Evolutionary conservation across 2,113 vertebrate species (phyloP).

Genomic region (Orycteropus afer): DNA sequence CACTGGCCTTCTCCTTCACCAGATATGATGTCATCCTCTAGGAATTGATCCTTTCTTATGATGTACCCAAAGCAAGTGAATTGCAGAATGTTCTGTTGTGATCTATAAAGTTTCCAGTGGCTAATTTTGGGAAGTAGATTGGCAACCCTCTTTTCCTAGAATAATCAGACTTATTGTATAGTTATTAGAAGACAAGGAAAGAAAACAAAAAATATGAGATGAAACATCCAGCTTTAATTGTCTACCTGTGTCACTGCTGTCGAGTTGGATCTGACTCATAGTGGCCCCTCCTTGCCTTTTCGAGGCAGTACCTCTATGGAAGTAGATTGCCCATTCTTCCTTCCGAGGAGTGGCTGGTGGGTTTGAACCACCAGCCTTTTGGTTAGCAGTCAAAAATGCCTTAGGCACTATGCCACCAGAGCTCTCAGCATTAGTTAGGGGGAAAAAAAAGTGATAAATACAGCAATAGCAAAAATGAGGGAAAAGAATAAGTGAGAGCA

Average conservation of each 20-base stretch:
- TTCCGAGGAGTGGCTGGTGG: too few species aligned
- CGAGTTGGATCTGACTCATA: too few species aligned
- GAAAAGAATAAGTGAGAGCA: neutral
- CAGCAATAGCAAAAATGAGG: neutral
- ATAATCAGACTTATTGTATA: neutral
- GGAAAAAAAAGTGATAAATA: neutral
- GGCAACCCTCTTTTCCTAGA: too few species aligned
- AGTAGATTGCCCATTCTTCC: too few species aligned
- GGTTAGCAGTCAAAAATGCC: too few species aligned
- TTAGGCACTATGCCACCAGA: too few species aligned
- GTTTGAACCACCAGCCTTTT: too few species aligned
- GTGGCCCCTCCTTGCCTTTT: too few species aligned
- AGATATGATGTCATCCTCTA: neutral
- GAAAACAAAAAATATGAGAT: neutral
- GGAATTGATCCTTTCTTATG: neutral
- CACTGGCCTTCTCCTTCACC: neutral
- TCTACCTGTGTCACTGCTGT: too few species aligned
- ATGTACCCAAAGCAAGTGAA: neutral
- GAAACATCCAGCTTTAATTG: neutral
- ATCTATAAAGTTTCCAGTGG: neutral
- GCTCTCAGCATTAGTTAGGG: neutral
- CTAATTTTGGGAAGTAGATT: neutral
- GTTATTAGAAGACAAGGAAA: neutral
- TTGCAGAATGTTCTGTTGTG: neutral
- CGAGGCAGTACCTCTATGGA: too few species aligned